Conservation (phyloP, 2,797 vertebrate species). For the Podargus strigoides region DNA sequence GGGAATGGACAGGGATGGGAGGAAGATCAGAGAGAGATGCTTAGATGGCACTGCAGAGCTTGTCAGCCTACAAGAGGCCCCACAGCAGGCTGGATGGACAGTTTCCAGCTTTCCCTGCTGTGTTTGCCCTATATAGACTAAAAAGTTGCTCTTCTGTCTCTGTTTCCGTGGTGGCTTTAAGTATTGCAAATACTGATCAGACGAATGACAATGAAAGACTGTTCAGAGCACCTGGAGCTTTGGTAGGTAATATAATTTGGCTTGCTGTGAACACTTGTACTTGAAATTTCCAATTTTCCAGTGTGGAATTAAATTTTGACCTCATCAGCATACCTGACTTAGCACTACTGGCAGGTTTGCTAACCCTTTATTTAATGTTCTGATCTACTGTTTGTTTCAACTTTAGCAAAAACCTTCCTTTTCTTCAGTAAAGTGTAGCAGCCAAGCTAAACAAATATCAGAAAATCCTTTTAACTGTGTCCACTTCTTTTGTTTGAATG, state of each 20-base stretch:
- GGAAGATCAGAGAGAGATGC: neutral
- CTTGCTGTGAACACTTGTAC: neutral
- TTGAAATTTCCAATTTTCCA: constrained; percentile 37
- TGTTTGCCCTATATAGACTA: neutral
- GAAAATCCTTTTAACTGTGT: constrained; percentile 26
- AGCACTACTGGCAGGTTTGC: neutral
- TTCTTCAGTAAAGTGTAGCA: constrained; percentile 42
- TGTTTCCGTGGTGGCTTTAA: neutral
- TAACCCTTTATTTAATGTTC: constrained; percentile 58
- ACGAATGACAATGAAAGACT: neutral
- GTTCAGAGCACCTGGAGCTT: neutral
- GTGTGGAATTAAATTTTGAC: constrained; percentile 35
- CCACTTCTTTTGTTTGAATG: constrained; percentile 23
- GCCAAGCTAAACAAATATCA: constrained; percentile 53
- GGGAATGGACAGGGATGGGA: neutral
- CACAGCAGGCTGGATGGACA: neutral
- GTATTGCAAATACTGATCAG: neutral
- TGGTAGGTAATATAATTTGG: neutral
- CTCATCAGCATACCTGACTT: constrained; percentile 28
- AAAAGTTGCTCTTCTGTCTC: neutral
- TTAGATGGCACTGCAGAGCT: neutral
- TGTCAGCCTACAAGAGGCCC: neutral
- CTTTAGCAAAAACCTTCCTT: constrained; percentile 34
- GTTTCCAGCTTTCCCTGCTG: neutral
- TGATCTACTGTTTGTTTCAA: constrained; percentile 43